Evolutionary conservation across 2,113 vertebrate species (phyloP).

Genomic region (Burhinus bistriatus): DNA sequence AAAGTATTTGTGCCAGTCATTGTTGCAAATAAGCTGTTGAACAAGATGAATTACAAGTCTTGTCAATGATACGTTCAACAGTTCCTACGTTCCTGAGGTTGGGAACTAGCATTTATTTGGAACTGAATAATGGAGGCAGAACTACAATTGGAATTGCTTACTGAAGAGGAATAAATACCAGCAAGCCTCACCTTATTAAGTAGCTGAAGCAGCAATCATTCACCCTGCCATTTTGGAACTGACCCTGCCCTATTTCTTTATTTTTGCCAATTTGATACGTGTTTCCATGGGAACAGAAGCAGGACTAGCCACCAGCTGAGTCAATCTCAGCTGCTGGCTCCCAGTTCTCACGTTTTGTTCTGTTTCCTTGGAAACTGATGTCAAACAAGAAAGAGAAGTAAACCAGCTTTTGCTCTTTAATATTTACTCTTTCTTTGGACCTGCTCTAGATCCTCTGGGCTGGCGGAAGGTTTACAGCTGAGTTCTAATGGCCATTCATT

Average conservation of each 20-base stretch:
- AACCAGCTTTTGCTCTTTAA: conserved; percentile 21
- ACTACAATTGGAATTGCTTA: neutral
- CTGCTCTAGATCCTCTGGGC: neutral
- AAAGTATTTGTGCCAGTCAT: neutral
- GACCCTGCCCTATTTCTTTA: conserved; percentile 32
- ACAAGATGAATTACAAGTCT: neutral
- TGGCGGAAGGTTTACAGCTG: neutral
- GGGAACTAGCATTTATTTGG: neutral
- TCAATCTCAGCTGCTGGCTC: conserved; percentile 66
- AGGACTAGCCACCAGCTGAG: conserved; percentile 69
- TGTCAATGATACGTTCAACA: rapidly evolving
- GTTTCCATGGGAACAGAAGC: conserved; percentile 68
- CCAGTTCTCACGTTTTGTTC: conserved; percentile 59
- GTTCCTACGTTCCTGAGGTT: neutral
- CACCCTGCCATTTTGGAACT: conserved; percentile 48
- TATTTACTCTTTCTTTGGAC: conserved; percentile 17
- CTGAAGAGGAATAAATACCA: neutral
- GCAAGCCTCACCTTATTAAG: neutral
- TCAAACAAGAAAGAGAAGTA: conserved; percentile 36
- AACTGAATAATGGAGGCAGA: neutral
- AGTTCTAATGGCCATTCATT: conserved; percentile 3
- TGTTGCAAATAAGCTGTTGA: neutral
- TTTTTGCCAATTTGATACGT: conserved; percentile 55
- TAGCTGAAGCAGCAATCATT: neutral
- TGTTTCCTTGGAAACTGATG: conserved; percentile 67